Conservation (phyloP, 2,797 vertebrate genomes). For the Lophius americanus region DNA sequence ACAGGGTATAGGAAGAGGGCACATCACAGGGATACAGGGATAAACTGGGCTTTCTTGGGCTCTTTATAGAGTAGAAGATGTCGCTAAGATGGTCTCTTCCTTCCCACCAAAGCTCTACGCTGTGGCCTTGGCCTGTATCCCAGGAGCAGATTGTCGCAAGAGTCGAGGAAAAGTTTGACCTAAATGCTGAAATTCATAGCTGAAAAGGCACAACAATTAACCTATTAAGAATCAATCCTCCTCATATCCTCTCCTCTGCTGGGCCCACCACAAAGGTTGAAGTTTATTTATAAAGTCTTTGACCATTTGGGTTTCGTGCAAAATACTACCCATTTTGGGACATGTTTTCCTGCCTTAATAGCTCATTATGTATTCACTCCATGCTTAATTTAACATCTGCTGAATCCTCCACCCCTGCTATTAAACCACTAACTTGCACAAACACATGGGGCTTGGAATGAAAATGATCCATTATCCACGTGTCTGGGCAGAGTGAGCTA, state of each 20-base stretch:
- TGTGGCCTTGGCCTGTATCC: slow-evolving; percentile 76
- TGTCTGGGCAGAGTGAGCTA: slow-evolving; percentile 63
- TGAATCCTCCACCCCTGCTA: slow-evolving; percentile 55
- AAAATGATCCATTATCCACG: slow-evolving; percentile 79
- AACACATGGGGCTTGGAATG: slow-evolving; percentile 64
- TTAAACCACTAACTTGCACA: slow-evolving; percentile 56
- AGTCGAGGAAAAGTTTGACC: slow-evolving; percentile 82
- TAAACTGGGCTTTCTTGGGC: slow-evolving; percentile 43
- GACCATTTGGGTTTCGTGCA: slow-evolving; percentile 44
- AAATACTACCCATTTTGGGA: slow-evolving; percentile 59
- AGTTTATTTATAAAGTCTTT: slow-evolving; percentile 42
- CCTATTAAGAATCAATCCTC: slow-evolving; percentile 33
- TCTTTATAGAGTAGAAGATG: slow-evolving; percentile 55
- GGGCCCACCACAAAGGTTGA: slow-evolving; percentile 34
- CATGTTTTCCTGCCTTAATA: slow-evolving; percentile 73
- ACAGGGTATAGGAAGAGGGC: slow-evolving; percentile 56
- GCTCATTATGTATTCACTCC: slow-evolving; percentile 75
- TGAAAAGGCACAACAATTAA: slow-evolving; percentile 44
- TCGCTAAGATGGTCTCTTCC: slow-evolving; percentile 29
- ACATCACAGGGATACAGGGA: slow-evolving; percentile 59
- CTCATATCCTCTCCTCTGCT: slow-evolving; percentile 32
- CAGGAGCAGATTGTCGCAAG: slow-evolving; percentile 82
- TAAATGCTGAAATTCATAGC: slow-evolving; percentile 76
- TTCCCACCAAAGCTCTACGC: slow-evolving; percentile 65
- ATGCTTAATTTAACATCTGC: slow-evolving; percentile 79